Base-by-base conservation (phyloP, 1,140 invertebrate genomes). In the Solenopsis invicta region DNA sequence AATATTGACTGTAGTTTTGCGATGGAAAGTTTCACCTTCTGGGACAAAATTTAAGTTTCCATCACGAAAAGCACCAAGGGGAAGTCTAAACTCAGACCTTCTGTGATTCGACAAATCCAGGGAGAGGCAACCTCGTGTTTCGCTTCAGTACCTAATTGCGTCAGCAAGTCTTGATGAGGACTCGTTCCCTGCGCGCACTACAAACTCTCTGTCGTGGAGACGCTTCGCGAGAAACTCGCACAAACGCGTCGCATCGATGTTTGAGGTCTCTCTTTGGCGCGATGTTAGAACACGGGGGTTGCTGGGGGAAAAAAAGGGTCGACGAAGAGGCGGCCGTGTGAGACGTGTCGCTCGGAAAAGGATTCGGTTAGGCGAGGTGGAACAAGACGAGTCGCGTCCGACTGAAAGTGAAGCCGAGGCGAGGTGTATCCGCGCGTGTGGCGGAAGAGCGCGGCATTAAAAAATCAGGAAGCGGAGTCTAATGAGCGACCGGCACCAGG, bases 381-480 rank as follows among this genome's bases (percentile, higher is more conserved):
- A 4, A 41, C n/a, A 48, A 12, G 56, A 45, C 50, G 81, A 85
- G 45, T 0, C 54, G 41, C 41, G 41, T 61, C 29, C 18, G 34
- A 34, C 69, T 50, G 54, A 62, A 56, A 72, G 56, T 41, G 52
- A 61, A 59, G 54, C 24, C 24, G 62, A 29, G 37, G 56, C 24
- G 50, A 45, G 41, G 80, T 89, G 77, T 88, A 90, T 88, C 88
- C 74, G 88, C 78, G 88, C 88, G 88, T 89, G 71, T 89, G 71
- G 88, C 87, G 78, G 62, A 90, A 87, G 85, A 90, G 86, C 37
- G 69, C 45, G 88, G 69, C 62, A 90, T 87, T 90, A 76, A 85
- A 90, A 90, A 85, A 90, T 87, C 85, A 90, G 89, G 88, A 85
- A 90, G 86, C 87, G 88, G 75, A 88, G 75, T 85, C 87, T 90